Conservation (phyloP, 35 echinoderm and acorn worm species). For the Nesometra sesokonis region DNA sequence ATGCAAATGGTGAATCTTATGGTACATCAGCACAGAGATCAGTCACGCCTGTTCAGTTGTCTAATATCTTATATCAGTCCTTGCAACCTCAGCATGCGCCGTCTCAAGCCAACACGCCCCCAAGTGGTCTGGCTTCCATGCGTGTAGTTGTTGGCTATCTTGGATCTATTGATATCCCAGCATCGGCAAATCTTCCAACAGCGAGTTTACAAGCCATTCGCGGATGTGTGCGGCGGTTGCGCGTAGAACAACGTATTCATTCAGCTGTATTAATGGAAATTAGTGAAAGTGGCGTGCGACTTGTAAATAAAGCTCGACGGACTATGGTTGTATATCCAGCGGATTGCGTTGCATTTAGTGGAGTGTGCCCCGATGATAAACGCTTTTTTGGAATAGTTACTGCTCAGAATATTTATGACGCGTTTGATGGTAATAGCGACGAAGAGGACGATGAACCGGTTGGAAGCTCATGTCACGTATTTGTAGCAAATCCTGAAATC, state of each 20-base stretch:
- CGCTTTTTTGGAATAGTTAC: slow-evolving; percentile 95
- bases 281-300: slow-evolving; percentile 37
- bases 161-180: slow-evolving; percentile 97
- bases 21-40: slow-evolving; percentile 9
- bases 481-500: slow-evolving; percentile 80
- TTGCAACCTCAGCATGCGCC: neutral
- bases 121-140: slow-evolving; percentile 13
- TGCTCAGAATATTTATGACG: slow-evolving; percentile 36
- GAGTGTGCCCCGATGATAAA: slow-evolving; percentile 93
- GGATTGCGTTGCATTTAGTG: slow-evolving; percentile 82
- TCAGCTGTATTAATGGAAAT: slow-evolving; percentile 93
- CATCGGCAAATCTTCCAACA: slow-evolving; percentile 84
- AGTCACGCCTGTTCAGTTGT: slow-evolving; percentile 72
- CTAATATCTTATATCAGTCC: slow-evolving; percentile 74
- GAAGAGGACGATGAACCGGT: slow-evolving; percentile 65
- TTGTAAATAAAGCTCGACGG: slow-evolving; percentile 57
- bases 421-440: slow-evolving; percentile 15
- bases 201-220: slow-evolving; percentile 95
- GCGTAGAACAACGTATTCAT: slow-evolving; percentile 88
- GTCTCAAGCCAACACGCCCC: neutral
- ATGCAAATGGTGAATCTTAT: slow-evolving; percentile 18
- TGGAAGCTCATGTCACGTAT: slow-evolving; percentile 96
- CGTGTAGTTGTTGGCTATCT: slow-evolving; percentile 76
- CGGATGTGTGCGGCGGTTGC: slow-evolving; percentile 81
- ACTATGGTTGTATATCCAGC: slow-evolving; percentile 74